Conservation (phyloP, 2,888 invertebrate species). For the Sipunculus nudus region DNA sequence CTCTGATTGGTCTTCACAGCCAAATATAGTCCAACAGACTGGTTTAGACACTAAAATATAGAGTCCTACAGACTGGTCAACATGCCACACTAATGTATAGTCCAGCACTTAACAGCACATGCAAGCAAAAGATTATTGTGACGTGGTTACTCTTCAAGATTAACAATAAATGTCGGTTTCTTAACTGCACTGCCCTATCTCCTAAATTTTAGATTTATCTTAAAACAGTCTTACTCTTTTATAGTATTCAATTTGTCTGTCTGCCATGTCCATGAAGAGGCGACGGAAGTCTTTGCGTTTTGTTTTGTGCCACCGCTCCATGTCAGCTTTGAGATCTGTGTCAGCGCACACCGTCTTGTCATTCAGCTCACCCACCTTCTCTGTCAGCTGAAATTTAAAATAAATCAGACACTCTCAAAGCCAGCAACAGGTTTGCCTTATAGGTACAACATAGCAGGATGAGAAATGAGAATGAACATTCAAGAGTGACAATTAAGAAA, state of each 20-base stretch:
- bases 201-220: not conserved
- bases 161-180: not conserved
- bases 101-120: too few relatives aligned
- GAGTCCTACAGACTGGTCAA: not conserved
- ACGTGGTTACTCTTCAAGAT: not conserved
- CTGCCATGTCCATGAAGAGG: slow-evolving; percentile 73
- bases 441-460: too few relatives aligned
- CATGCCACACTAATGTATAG: not conserved
- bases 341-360: slow-evolving; percentile 77
- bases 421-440: not conserved
- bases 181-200: not conserved
- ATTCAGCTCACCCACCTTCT: slow-evolving; percentile 65
- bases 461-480: too few relatives aligned
- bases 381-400: slow-evolving; percentile 67
- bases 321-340: slow-evolving; percentile 75
- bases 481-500: too few relatives aligned
- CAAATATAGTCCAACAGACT: not conserved
- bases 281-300: slow-evolving; percentile 75
- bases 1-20: too few relatives aligned
- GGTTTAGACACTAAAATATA: not conserved
- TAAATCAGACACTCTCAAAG: not conserved
- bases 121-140: not conserved
- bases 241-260: slow-evolving; percentile 75
- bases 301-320: slow-evolving; percentile 75
- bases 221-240: slow-evolving; percentile 68